phyloP scores from a whole-genome alignment of 2,797 vertebrate species.

The Cygnus olor region DNA sequence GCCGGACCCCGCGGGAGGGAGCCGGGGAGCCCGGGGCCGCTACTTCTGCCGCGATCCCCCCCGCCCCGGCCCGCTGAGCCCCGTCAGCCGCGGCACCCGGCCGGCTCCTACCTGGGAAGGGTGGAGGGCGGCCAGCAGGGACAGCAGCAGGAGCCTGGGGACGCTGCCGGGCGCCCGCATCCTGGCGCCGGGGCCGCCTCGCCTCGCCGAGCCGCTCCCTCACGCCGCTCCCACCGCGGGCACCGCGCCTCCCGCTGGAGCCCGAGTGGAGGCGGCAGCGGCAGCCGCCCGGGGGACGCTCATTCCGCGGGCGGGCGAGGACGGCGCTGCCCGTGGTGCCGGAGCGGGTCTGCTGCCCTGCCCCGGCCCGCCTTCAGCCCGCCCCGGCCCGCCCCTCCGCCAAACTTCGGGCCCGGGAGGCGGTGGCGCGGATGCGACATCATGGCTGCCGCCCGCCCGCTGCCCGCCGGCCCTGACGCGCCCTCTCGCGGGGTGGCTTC shows the following conservation, averaged over 20 bases:
- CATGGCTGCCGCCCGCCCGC: conserved; percentile 61
- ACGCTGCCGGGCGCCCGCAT: conserved; percentile 86
- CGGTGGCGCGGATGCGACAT: conserved; percentile 80
- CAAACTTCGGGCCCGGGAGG: conserved; percentile 78
- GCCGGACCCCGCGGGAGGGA: too few relatives aligned
- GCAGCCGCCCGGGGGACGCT: conserved; percentile 72
- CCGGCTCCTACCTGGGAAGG: conserved; percentile 88
- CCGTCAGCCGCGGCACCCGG: neutral
- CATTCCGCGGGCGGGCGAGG: conserved; percentile 65
- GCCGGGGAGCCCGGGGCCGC: too few relatives aligned
- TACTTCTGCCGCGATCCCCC: too few relatives aligned
- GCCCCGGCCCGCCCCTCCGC: neutral
- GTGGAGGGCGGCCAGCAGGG: conserved; percentile 85
- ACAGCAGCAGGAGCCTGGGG: conserved; percentile 84
- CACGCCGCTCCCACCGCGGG: conserved; percentile 73
- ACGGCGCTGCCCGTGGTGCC: conserved; percentile 57
- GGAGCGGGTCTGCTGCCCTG: neutral
- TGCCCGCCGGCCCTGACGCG: too few relatives aligned
- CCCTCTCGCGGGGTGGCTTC: too few relatives aligned
- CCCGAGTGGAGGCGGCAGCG: conserved; percentile 34
- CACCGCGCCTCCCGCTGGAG: conserved; percentile 65
- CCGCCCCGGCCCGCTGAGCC: too few relatives aligned
- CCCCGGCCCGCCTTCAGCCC: neutral
- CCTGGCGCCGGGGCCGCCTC: conserved; percentile 71
- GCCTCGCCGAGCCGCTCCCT: neutral